Conservation (phyloP, 2,797 vertebrate species). For the Yasuhikotakia modesta region DNA sequence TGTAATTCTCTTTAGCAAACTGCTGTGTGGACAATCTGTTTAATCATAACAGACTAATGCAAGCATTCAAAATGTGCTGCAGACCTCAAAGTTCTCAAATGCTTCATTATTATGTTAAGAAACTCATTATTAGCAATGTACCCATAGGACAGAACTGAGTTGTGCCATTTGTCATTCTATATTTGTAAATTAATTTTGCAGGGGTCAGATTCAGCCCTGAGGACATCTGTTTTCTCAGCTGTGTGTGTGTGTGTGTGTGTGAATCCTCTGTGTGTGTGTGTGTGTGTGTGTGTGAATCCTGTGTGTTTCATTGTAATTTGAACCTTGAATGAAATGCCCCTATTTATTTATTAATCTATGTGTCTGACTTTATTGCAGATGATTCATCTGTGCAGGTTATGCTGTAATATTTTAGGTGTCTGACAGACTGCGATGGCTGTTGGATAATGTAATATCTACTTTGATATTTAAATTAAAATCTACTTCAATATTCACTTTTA, state of each 20-base stretch:
- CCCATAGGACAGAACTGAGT: constrained; percentile 62
- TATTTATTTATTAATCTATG: not conserved
- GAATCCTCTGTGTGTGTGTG: constrained; percentile 18
- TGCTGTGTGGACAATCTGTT: not conserved
- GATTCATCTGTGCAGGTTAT: not conserved
- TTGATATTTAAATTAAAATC: no score
- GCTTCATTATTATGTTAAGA: constrained; percentile 60
- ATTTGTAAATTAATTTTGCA: constrained; percentile 63
- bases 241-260: no score
- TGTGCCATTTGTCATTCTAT: constrained; percentile 61
- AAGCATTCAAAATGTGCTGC: constrained; percentile 7
- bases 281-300: constrained; percentile 17
- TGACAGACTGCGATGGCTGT: no score
- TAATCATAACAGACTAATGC: not conserved
- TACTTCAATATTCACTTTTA: no score
- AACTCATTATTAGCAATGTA: constrained; percentile 67
- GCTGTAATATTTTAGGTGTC: not conserved
- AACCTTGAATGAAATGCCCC: not conserved
- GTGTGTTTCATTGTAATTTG: constrained; percentile 5
- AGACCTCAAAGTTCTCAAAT: constrained; percentile 34
- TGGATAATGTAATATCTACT: no score
- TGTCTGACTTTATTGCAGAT: not conserved
- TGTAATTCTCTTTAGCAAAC: constrained; percentile 3
- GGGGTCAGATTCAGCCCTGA: constrained; percentile 54
- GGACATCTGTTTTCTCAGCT: constrained; percentile 56